Evolutionary conservation across 2,113 vertebrate genomes (phyloP).

Genomic region (Nettapus auritus): DNA sequence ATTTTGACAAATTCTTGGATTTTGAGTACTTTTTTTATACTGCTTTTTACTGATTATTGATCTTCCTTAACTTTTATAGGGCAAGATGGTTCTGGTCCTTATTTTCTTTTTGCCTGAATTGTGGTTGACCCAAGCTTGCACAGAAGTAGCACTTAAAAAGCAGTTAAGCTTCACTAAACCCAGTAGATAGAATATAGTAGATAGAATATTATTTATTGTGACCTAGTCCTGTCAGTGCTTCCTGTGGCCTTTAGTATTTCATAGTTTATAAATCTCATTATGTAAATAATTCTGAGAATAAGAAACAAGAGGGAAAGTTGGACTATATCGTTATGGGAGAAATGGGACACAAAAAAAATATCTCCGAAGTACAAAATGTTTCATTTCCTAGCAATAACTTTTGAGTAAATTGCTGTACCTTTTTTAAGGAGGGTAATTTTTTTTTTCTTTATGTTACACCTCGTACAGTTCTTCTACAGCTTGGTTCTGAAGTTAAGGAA

Average conservation of each 20-base stretch:
- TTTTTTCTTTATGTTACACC: background rate
- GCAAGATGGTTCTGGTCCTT: background rate
- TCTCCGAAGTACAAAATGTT: background rate
- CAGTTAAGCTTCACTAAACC: background rate
- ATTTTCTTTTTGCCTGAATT: background rate
- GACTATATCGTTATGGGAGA: background rate
- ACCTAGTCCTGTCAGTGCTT: background rate
- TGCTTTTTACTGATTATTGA: background rate
- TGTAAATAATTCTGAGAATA: background rate
- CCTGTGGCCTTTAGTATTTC: background rate
- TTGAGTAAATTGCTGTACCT: background rate
- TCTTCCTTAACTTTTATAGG: background rate
- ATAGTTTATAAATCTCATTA: background rate
- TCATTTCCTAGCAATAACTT: background rate
- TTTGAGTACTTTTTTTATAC: background rate
- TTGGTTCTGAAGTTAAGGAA: slow-evolving; percentile 4
- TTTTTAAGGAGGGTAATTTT: background rate
- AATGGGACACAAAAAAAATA: background rate
- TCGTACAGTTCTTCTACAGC: background rate
- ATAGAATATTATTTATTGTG: background rate
- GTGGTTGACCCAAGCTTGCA: background rate
- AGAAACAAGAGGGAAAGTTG: background rate
- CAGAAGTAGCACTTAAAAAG: background rate
- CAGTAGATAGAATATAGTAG: background rate
- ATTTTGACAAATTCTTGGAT: background rate